Evolutionary conservation across 2,888 invertebrate species (phyloP), one percentile per base, ranked within the genome.

Genomic region (Ptilodon capucinus): DNA sequence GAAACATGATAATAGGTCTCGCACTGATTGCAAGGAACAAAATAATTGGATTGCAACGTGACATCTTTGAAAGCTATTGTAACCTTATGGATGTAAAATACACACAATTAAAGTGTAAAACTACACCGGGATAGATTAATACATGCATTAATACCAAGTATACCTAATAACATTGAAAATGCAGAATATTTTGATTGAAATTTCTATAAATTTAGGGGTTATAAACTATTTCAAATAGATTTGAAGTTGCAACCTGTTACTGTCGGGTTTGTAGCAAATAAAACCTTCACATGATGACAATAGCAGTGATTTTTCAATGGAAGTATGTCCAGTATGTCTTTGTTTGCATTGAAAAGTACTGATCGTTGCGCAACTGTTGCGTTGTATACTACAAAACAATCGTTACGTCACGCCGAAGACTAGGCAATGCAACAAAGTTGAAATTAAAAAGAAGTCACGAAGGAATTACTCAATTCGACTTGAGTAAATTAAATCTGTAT

Each of bases 1-100:
- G 28, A 14, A 19, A 44, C 47, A 38, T 65, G 57, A 35, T 35
- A 32, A 67, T 67, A 71, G 63, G 74, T 71, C 74, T 76, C 65
- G 74, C 75, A 67, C 76, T 76, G 71, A 69, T 76, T 60, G 41
- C 45, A 47, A 35, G 48, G 57, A 59, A 65, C 54, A 65, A 69
- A 61, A 63, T 48, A 53, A 50, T 51, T 49, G 49, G 50, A 56
- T 54, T 53, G 46, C 59, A 62, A 57, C 46, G 63, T 52, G 66
- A 62, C 54, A 62, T 51, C 50, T 11, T 58, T 52, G 48, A 51
- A 50, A 51, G 42, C 41, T 50, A 54, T 51, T 42, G 48, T 54
- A 44, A 49, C 40, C 41, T 13, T 25, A 43, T 19, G 28, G 39
- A 46, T 41, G 54, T 40, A 28, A 35, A 36, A 36, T 23, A 17